Percentiles rank a stretch among this genome's conserved stretches.
These are phyloP conservation scores for Choreutis nemorana DNA, from an alignment of 2,888 invertebrate genomes.

Conservation along the genomic window DNA sequence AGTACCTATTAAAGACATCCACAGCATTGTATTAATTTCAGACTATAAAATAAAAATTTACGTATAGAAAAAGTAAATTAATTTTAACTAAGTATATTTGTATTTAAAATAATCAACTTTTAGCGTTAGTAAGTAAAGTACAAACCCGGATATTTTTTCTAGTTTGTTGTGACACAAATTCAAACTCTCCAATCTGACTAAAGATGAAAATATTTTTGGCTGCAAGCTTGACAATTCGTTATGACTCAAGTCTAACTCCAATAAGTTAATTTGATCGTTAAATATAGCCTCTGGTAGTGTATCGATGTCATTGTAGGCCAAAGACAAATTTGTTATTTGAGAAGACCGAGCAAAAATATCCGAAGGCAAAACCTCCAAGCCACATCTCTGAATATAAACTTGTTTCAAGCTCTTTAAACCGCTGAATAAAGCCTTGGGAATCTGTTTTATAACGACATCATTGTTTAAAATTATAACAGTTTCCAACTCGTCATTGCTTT, in stretches of 20 bases:
- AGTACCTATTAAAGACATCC: too few species aligned
- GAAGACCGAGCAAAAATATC: slow-evolving; percentile 70
- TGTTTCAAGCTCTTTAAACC: slow-evolving; percentile 64
- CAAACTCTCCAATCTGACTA: slow-evolving; percentile 64
- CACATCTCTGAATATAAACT: slow-evolving; percentile 65
- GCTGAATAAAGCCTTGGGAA: slow-evolving; percentile 69
- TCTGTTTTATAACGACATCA: slow-evolving; percentile 59
- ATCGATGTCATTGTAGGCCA: slow-evolving; percentile 66
- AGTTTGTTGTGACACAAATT: slow-evolving; percentile 73
- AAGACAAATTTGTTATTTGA: slow-evolving; percentile 65
- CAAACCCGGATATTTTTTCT: slow-evolving; percentile 65
- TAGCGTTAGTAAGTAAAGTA: slow-evolving; percentile 11
- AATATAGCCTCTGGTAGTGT: slow-evolving; percentile 70
- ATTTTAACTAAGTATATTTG: slow-evolving; percentile 7
- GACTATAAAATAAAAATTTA: too few species aligned
- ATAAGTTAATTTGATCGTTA: slow-evolving; percentile 68
- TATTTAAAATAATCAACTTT: slow-evolving; percentile 11
- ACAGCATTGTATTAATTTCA: too few species aligned
- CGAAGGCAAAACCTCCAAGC: slow-evolving; percentile 64
- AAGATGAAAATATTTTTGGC: slow-evolving; percentile 64
- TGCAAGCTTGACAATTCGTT: slow-evolving; percentile 70
- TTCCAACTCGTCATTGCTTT: slow-evolving; percentile 58
- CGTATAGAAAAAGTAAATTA: too few species aligned
- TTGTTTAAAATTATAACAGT: slow-evolving; percentile 66
- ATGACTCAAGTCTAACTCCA: slow-evolving; percentile 69